Evolutionary conservation across 2,888 invertebrate species (phyloP).

Genomic region (Junonia oenone): DNA sequence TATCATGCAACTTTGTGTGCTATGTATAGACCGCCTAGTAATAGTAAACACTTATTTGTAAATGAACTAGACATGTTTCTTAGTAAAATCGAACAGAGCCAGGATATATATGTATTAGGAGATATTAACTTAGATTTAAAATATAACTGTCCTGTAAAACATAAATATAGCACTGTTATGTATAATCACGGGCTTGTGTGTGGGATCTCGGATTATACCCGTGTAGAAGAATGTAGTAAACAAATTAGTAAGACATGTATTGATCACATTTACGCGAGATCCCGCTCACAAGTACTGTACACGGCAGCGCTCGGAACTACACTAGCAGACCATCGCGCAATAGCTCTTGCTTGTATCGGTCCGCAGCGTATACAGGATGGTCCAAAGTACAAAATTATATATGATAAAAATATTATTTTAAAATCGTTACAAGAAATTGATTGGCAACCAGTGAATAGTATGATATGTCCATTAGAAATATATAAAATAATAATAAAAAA

Average conservation of each 20-base stretch:
- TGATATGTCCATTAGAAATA: neutral
- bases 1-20: slow-evolving; percentile 17
- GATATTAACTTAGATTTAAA: slow-evolving; percentile 24
- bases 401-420: no score
- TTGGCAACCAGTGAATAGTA: neutral
- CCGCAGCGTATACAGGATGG: no score
- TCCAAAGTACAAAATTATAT: no score
- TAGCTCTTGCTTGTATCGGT: no score
- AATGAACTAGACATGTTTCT: slow-evolving; percentile 15
- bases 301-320: slow-evolving; percentile 23
- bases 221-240: slow-evolving; percentile 2
- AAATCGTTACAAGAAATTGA: neutral
- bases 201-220: neutral
- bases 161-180: slow-evolving; percentile 19
- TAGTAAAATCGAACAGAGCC: neutral
- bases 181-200: neutral
- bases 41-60: slow-evolving; percentile 23
- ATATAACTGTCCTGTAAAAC: slow-evolving; percentile 16
- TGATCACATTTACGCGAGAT: no score
- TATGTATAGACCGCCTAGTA: slow-evolving; percentile 21
- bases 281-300: slow-evolving; percentile 18
- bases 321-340: slow-evolving; percentile 29
- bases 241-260: slow-evolving; percentile 18
- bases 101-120: slow-evolving; percentile 6
- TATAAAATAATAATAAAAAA: neutral